phyloP scores from a whole-genome alignment of 1,140 invertebrate genomes.

The Diorhabda carinulata region DNA sequence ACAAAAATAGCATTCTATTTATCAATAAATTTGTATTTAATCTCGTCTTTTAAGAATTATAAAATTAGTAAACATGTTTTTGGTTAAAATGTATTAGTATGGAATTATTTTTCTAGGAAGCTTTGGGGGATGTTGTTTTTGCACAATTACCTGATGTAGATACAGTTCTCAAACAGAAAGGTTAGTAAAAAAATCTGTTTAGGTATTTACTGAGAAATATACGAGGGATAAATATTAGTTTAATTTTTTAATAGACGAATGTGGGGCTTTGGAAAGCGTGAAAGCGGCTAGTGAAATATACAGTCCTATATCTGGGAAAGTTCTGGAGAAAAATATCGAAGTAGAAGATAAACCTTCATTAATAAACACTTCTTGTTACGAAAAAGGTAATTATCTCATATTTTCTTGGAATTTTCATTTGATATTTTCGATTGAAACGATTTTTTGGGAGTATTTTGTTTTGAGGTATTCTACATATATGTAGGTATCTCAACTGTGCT shows the following conservation, averaged over 20 bases:
- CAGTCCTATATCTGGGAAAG: conserved; percentile 82
- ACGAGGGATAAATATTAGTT: no score
- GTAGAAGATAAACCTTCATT: conserved; percentile 81
- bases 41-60: no score
- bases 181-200: conserved; percentile 22
- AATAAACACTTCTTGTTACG: conserved; percentile 89
- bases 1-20: neutral
- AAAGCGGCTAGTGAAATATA: conserved; percentile 96
- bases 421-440: no score
- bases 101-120: conserved; percentile 55
- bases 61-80: no score
- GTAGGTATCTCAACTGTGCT: no score
- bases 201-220: no score
- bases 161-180: conserved; percentile 49
- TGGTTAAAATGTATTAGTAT: no score
- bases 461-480: no score
- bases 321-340: conserved; percentile 77
- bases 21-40: neutral
- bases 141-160: conserved; percentile 86
- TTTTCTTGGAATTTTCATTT: no score
- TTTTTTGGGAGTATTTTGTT: no score
- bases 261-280: conserved; percentile 93
- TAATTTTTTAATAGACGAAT: conserved; percentile 62
- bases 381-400: conserved; percentile 66
- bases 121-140: conserved; percentile 91